These are phyloP conservation scores for Patella pellucida DNA, from an alignment of 2,888 invertebrate species.

Conservation along the genomic window DNA sequence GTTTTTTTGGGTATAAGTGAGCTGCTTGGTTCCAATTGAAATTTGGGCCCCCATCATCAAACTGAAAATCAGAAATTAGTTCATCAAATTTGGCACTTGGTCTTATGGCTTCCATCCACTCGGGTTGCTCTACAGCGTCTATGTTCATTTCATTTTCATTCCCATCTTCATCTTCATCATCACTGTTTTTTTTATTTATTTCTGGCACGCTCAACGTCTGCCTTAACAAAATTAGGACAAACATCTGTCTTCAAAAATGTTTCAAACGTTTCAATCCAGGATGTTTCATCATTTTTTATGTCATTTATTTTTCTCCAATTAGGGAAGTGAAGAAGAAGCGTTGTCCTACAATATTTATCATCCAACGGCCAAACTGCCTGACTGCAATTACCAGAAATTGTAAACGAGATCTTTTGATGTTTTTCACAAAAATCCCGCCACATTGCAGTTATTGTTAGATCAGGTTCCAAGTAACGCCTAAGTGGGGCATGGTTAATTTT, in stretches of 20 bases:
- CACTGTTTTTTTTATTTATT: not conserved
- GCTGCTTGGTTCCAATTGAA: slow-evolving; percentile 26
- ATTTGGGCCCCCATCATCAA: slow-evolving; percentile 44
- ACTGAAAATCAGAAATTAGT: slow-evolving; percentile 26
- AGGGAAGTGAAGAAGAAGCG: slow-evolving; percentile 38
- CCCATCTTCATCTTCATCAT: not conserved
- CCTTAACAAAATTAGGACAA: slow-evolving; percentile 38
- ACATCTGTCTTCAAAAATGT: slow-evolving; percentile 28
- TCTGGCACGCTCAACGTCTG: slow-evolving; percentile 30
- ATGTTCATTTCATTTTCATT: not conserved
- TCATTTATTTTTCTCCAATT: slow-evolving; percentile 39
- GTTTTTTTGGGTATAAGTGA: slow-evolving; percentile 25
- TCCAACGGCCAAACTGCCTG: slow-evolving; percentile 37
- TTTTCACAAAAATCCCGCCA: too few species aligned
- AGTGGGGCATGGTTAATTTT: not conserved
- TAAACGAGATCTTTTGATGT: not conserved
- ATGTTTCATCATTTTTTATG: slow-evolving; percentile 29
- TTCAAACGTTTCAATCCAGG: slow-evolving; percentile 34
- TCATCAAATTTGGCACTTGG: slow-evolving; percentile 30
- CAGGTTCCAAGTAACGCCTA: not conserved
- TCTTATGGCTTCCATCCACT: slow-evolving; percentile 37
- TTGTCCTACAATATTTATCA: slow-evolving; percentile 36
- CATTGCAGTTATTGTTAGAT: not conserved
- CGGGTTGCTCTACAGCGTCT: slow-evolving; percentile 29
- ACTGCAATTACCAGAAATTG: slow-evolving; percentile 23